Conservation (phyloP, 1,140 invertebrate species). For the Monomorium pharaonis region DNA sequence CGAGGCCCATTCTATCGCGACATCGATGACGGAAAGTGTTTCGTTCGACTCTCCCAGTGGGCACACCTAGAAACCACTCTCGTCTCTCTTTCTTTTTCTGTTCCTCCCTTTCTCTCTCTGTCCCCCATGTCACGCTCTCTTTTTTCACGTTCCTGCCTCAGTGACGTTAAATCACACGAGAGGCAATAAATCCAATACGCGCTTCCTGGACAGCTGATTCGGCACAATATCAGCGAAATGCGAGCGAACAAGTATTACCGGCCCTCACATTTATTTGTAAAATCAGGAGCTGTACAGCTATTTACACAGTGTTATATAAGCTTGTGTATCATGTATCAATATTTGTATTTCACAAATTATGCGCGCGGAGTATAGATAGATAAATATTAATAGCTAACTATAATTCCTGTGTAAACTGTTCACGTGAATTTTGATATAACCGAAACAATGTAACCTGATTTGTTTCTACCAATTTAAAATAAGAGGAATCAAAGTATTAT, state of each 20-base stretch:
- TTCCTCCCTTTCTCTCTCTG: background rate
- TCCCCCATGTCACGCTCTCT: background rate
- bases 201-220: conserved; percentile 66
- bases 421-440: background rate
- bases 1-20: conserved; percentile 19
- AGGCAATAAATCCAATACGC: conserved; percentile 59
- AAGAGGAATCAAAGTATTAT: background rate
- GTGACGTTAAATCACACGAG: conserved; percentile 66
- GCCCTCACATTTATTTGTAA: conserved; percentile 38
- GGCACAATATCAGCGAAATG: conserved; percentile 55
- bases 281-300: background rate
- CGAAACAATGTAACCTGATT: background rate
- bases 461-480: background rate
- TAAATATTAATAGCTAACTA: conserved; percentile 30
- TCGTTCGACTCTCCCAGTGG: conserved; percentile 43
- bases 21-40: conserved; percentile 53
- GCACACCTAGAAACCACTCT: conserved; percentile 35
- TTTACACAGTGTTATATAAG: conserved; percentile 37
- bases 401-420: background rate
- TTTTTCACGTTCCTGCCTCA: conserved; percentile 16
- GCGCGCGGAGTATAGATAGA: background rate
- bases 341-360: conserved; percentile 26
- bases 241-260: conserved; percentile 62
- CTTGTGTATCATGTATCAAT: background rate
- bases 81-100: conserved; percentile 6